Evolutionary conservation across 2,113 vertebrate genomes (phyloP).

Genomic region (Ammodytes dubius): DNA sequence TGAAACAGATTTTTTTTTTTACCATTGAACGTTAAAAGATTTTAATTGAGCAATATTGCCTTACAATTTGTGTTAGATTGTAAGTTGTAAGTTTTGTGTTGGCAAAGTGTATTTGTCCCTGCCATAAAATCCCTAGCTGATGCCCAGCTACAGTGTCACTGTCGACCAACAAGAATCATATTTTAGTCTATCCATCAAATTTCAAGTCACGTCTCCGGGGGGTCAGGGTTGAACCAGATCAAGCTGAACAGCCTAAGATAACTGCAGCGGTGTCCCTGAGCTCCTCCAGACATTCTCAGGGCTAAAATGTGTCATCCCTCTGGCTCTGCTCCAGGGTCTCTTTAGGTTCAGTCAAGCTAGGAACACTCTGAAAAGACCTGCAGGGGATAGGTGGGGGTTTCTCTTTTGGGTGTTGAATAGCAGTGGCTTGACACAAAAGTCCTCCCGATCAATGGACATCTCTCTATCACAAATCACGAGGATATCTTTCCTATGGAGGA

Average conservation of each 20-base stretch:
- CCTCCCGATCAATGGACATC: neutral
- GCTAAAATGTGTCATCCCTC: constrained; percentile 48
- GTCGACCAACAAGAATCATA: neutral
- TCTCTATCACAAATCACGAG: neutral
- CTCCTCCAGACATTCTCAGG: constrained; percentile 24
- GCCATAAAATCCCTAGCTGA: neutral
- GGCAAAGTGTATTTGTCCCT: neutral
- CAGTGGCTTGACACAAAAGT: neutral
- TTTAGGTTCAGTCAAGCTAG: constrained; percentile 18
- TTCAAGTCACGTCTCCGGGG: constrained; percentile 21
- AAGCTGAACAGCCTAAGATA: constrained; percentile 19
- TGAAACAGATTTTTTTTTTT: no score
- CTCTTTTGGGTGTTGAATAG: constrained; percentile 3
- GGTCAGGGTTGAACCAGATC: constrained; percentile 14
- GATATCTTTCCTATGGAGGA: neutral
- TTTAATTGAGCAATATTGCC: no score
- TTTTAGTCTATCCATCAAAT: neutral
- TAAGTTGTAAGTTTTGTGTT: no score
- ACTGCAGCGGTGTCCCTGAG: constrained; percentile 8
- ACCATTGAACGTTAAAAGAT: no score
- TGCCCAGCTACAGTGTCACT: neutral
- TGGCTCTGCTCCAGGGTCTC: constrained; percentile 31
- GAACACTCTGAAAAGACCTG: constrained; percentile 23
- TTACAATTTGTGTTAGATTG: no score
- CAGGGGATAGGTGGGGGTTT: neutral